phyloP scores from a whole-genome alignment of 2,888 invertebrate species.

The Bellardia pandia region DNA sequence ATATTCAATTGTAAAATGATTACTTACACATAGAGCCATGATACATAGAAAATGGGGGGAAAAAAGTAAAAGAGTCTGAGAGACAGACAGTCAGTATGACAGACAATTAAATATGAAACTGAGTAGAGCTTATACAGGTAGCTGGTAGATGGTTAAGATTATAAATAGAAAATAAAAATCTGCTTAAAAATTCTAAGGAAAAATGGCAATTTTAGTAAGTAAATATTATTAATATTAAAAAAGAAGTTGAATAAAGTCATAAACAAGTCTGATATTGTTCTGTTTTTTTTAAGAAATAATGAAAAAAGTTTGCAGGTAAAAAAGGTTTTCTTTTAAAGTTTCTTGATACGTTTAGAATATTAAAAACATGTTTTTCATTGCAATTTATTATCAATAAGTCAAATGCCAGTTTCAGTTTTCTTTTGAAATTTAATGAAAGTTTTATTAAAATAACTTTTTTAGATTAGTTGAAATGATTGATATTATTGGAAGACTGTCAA shows the following conservation, averaged over 20 bases:
- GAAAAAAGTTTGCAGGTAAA: background rate
- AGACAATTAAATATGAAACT: slow-evolving; percentile 23
- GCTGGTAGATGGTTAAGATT: background rate
- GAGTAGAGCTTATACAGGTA: background rate
- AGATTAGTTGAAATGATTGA: too few species aligned
- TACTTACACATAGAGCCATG: slow-evolving; percentile 32
- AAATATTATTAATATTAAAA: slow-evolving; percentile 1
- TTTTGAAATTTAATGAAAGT: background rate
- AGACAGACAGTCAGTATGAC: background rate
- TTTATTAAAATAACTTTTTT: too few species aligned
- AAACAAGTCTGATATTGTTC: slow-evolving; percentile 2
- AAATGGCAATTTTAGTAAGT: slow-evolving; percentile 41
- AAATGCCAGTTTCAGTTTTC: background rate
- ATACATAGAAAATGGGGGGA: slow-evolving; percentile 4
- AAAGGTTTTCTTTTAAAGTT: background rate
- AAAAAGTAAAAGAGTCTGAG: background rate
- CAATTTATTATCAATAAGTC: background rate
- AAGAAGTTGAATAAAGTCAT: slow-evolving; percentile 20
- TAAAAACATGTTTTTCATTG: background rate
- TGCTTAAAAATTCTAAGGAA: slow-evolving; percentile 29
- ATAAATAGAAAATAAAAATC: slow-evolving; percentile 30
- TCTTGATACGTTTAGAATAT: background rate
- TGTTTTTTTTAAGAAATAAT: background rate
- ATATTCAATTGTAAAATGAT: slow-evolving; percentile 62
- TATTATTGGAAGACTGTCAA: too few species aligned